Percentiles rank a stretch among this genome's conserved stretches.
Conservation (phyloP, 2,888 invertebrate genomes). For the Amiota communis region DNA sequence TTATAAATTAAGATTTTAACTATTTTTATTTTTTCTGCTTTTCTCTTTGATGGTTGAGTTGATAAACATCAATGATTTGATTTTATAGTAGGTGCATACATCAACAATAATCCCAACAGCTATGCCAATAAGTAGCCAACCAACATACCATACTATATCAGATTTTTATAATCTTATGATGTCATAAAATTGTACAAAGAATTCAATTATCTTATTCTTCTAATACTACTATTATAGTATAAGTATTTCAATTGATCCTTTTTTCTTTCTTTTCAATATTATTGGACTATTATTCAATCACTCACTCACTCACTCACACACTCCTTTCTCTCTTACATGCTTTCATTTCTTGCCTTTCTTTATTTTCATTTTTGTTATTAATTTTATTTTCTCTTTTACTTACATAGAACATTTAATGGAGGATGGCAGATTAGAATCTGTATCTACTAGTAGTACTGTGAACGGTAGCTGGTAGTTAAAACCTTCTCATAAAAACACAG, state of each 20-base stretch:
- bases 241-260: conserved; percentile 30
- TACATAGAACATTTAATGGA: neutral
- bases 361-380: neutral
- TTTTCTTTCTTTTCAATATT: neutral
- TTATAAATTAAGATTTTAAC: too few relatives aligned
- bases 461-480: neutral
- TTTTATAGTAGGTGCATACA: too few relatives aligned
- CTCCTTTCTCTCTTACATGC: too few relatives aligned
- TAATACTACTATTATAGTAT: too few relatives aligned
- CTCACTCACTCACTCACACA: neutral
- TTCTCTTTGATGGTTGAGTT: too few relatives aligned
- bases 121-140: too few relatives aligned
- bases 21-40: too few relatives aligned
- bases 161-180: conserved; percentile 46
- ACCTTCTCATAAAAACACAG: conserved; percentile 5
- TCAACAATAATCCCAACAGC: too few relatives aligned
- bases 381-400: neutral
- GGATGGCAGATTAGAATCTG: neutral
- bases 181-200: conserved; percentile 48
- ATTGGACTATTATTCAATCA: neutral
- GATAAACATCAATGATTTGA: conserved; percentile 16
- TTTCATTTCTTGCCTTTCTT: neutral
- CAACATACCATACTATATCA: neutral
- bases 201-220: conserved; percentile 48
- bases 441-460: neutral